Base-by-base conservation (phyloP, 1,140 invertebrate genomes). In the Oryctes rhinoceros region DNA sequence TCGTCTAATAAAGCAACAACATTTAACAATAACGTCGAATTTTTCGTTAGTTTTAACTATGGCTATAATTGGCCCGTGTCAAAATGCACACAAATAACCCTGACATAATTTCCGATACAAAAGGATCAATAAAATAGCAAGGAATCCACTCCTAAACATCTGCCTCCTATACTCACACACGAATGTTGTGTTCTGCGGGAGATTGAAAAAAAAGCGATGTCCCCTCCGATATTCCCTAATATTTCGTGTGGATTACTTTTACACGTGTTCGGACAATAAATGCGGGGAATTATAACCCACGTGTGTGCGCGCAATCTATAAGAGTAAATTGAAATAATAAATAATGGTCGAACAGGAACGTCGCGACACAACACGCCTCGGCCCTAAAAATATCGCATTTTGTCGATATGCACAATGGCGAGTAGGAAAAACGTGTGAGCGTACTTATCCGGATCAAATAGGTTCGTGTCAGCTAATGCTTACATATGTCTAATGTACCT, bases 261-360 rank as follows among this genome's bases (percentile, higher is more conserved):
- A 59, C 53, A 59, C 53, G 53, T 59, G 53, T 59, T 59, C 53
- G 5, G 53, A 59, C 53, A 59, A 59, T 59, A 59, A 59, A 59
- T 59, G 53, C 53, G 53, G 53, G 53, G 53, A 59, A 59, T 59
- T 59, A 59, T 59, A 59, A 59, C 53, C 53, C 53, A 44, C 7
- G 15, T 59, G 53, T 59, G 53, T 59, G 53, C 15, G 18, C 53
- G 53, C 53, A 59, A 59, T 59, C 53, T 59, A 59, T 59, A 59
- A 59, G 53, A 59, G 53, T 59, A 59, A 59, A 59, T 59, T 59
- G 53, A 59, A 59, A 59, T 59, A 59, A 59, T 59, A 59, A 59
- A 59, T 59, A 59, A 59, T 59, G 53, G 15, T 18, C 53, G 53
- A 6, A 13, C 15, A 18, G n/a, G 15, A 18, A 15, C 53, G 53